These are phyloP conservation scores for Squalus acanthias DNA, from an alignment of 2,797 vertebrate species.

Conservation along the genomic window DNA sequence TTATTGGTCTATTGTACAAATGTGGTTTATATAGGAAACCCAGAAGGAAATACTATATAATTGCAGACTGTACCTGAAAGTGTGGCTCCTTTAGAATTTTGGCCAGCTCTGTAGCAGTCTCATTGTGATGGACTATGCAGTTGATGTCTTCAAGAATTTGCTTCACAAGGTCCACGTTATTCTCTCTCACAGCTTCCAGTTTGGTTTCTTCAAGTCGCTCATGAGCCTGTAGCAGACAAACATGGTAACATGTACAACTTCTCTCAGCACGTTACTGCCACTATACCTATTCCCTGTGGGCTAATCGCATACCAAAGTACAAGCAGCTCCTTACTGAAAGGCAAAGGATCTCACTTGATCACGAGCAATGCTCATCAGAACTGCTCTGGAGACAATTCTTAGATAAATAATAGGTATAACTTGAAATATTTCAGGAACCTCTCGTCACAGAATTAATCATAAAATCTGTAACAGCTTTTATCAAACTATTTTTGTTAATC, in stretches of 20 bases:
- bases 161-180: constrained; percentile 83
- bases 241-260: not conserved
- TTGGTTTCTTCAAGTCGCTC: constrained; percentile 89
- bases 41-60: not conserved
- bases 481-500: not conserved
- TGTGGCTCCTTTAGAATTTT: constrained; percentile 89
- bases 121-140: constrained; percentile 67
- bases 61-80: constrained; percentile 72
- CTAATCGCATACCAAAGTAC: not conserved
- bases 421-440: not conserved
- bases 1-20: not conserved
- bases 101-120: constrained; percentile 75
- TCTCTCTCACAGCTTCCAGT: constrained; percentile 83
- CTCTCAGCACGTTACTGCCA: not conserved
- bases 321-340: not conserved
- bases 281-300: not conserved
- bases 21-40: not conserved
- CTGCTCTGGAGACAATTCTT: not conserved
- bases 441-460: not conserved
- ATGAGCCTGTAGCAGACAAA: constrained; percentile 72
- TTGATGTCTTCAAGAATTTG: constrained; percentile 89
- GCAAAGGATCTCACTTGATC: not conserved
- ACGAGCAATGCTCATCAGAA: not conserved
- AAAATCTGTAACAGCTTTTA: not conserved
- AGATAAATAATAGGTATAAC: not conserved